Conservation (phyloP, 2,797 vertebrate genomes). For the Hippopotamyrus pictus region DNA sequence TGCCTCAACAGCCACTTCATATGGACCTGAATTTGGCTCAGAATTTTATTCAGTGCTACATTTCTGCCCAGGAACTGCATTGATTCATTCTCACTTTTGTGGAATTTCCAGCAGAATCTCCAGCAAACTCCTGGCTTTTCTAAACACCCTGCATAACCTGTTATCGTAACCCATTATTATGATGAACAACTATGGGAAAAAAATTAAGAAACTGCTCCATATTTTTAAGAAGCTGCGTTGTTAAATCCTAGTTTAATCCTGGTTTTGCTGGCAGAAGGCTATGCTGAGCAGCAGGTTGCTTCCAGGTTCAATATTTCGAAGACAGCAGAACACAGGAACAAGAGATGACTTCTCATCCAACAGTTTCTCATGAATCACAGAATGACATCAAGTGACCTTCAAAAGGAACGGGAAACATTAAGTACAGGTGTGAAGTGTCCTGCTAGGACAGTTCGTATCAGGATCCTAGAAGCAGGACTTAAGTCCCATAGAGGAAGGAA, state of each 20-base stretch:
- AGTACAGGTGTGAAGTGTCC: neutral
- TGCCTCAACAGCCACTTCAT: neutral
- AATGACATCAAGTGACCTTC: neutral
- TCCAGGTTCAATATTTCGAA: neutral
- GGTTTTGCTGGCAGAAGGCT: neutral
- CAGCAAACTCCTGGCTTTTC: neutral
- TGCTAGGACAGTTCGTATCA: neutral
- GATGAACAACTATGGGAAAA: neutral
- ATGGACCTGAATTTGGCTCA: neutral
- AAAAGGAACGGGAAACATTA: neutral
- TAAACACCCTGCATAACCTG: neutral
- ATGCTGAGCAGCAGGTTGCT: neutral
- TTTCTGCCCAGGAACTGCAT: neutral
- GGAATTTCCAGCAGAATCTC: neutral
- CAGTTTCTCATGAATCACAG: neutral
- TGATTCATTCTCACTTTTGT: neutral
- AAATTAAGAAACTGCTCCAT: neutral
- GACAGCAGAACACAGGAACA: neutral
- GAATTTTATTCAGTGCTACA: neutral
- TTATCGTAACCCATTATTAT: neutral
- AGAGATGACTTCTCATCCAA: neutral
- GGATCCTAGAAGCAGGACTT: neutral
- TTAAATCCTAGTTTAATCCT: neutral
- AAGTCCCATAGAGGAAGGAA: neutral
- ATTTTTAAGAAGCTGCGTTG: no score